These are phyloP conservation scores for Camarhynchus parvulus DNA, from an alignment of 2,113 vertebrate genomes.

Conservation along the genomic window DNA sequence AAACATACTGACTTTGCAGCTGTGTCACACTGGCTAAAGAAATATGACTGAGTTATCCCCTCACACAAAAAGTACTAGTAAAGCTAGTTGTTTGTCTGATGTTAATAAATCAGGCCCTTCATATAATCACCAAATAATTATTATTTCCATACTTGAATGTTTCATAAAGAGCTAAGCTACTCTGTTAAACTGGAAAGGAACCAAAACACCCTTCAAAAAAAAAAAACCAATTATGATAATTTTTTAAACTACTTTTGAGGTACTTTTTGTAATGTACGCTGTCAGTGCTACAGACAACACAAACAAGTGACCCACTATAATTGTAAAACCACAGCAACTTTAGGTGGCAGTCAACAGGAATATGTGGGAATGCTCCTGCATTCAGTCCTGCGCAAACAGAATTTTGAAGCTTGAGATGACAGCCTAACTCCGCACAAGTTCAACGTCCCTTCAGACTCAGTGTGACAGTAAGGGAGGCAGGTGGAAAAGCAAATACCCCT, in stretches of 20 bases:
- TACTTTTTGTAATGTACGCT: neutral
- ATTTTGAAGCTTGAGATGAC: neutral
- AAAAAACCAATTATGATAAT: neutral
- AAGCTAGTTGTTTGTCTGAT: neutral
- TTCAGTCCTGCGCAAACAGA: neutral
- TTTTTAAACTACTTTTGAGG: neutral
- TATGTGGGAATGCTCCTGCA: rapidly evolving
- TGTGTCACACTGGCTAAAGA: neutral
- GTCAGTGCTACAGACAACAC: neutral
- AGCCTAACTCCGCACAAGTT: neutral
- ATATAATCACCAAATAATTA: neutral
- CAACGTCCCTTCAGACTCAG: neutral
- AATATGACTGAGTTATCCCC: neutral
- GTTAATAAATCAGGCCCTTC: neutral
- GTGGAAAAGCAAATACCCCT: neutral
- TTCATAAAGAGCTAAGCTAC: neutral
- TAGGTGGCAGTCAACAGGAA: neutral
- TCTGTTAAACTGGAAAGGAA: neutral
- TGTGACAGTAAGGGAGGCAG: neutral
- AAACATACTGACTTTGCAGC: neutral
- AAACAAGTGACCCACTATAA: neutral
- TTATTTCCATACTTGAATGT: neutral
- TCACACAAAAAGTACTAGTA: neutral
- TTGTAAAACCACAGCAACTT: neutral
- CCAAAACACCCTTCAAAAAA: neutral